These are phyloP conservation scores for Pangasius sanitwongsei DNA, from an alignment of 2,797 vertebrate genomes.

Conservation along the genomic window DNA sequence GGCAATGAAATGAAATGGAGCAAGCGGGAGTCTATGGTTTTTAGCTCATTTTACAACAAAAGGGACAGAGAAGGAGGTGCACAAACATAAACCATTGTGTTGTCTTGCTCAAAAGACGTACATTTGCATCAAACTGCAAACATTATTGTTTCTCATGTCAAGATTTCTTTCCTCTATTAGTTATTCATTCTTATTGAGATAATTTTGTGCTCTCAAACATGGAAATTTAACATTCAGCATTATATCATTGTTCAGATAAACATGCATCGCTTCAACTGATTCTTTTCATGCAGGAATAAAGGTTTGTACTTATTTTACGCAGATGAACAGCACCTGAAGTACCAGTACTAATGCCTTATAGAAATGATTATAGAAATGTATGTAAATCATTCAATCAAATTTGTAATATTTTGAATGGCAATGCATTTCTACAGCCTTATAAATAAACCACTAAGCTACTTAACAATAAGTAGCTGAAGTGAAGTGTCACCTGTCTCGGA, in stretches of 20 bases:
- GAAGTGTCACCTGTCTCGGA: slow-evolving; percentile 78
- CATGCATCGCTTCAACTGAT: too few species aligned
- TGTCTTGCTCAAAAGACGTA: neutral
- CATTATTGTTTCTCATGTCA: neutral
- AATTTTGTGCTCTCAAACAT: neutral
- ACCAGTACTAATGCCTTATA: neutral
- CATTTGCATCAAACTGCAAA: neutral
- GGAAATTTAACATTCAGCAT: neutral
- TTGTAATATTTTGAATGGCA: neutral
- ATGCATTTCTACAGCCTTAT: neutral
- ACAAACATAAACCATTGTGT: neutral
- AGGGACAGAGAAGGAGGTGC: neutral
- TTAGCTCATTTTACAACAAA: neutral
- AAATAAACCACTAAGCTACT: neutral
- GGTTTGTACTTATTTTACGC: neutral
- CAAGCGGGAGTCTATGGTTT: neutral
- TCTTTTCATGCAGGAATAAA: neutral
- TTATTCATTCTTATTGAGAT: neutral
- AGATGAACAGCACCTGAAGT: neutral
- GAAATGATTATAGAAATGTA: neutral
- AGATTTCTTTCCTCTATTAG: neutral
- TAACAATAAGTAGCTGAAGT: neutral
- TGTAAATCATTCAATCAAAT: neutral
- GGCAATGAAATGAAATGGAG: neutral
- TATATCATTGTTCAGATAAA: neutral